Percentiles rank a stretch among this genome's conserved stretches.
phyloP scores from a whole-genome alignment of 2,797 vertebrate genomes.

The Gymnopithys bicolor region DNA sequence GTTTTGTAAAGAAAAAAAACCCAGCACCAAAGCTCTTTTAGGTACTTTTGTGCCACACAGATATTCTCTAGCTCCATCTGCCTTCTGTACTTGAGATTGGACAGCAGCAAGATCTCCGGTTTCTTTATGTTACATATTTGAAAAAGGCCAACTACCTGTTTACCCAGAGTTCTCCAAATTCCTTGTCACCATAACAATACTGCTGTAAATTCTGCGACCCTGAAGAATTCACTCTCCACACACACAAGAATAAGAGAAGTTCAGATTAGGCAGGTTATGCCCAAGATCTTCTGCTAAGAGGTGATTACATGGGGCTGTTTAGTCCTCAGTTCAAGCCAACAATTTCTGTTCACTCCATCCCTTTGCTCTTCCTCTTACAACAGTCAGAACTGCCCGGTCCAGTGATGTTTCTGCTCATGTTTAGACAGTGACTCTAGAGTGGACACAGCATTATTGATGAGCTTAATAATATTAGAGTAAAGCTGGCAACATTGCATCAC shows the following conservation, averaged over 20 bases:
- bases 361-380: background rate
- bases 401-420: background rate
- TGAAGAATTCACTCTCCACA: background rate
- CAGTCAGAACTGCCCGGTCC: background rate
- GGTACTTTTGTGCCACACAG: background rate
- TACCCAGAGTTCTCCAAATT: background rate
- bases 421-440: background rate
- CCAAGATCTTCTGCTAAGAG: background rate
- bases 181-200: background rate
- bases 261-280: background rate
- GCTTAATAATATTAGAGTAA: background rate
- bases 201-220: background rate
- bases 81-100: background rate
- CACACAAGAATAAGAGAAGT: background rate
- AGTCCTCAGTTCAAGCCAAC: background rate
- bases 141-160: background rate
- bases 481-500: fast-evolving
- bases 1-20: background rate
- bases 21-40: background rate
- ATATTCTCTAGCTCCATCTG: background rate
- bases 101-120: background rate
- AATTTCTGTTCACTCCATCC: background rate
- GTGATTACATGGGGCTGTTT: background rate
- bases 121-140: background rate
- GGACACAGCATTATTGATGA: background rate